phyloP scores from a whole-genome alignment of 2,888 invertebrate genomes.

The Trissonchulus sp. region DNA sequence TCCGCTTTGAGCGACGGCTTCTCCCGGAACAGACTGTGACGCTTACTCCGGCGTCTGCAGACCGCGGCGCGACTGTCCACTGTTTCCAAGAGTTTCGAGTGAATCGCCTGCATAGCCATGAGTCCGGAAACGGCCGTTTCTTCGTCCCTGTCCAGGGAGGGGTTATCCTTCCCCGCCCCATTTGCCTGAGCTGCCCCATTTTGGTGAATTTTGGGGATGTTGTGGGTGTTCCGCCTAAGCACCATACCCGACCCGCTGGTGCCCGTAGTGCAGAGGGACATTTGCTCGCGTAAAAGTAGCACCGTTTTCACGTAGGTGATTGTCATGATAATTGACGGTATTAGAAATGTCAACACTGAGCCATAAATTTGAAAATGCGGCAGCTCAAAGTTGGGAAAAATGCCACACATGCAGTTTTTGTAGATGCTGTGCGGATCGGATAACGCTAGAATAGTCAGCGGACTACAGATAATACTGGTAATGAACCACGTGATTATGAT shows the following conservation, averaged over 20 bases:
- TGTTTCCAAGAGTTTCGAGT: background rate
- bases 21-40: slow-evolving; percentile 5
- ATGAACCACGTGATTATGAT: slow-evolving; percentile 88
- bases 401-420: slow-evolving; percentile 53
- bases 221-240: background rate
- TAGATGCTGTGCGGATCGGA: slow-evolving; percentile 56
- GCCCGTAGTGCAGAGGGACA: background rate
- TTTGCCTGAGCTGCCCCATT: background rate
- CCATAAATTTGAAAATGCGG: slow-evolving; percentile 57
- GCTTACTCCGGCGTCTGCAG: background rate
- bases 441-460: slow-evolving; percentile 61
- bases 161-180: too few species aligned
- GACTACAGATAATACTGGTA: slow-evolving; percentile 82
- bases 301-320: slow-evolving; percentile 68
- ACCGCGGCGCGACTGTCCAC: background rate
- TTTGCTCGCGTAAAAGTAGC: slow-evolving; percentile 17
- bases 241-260: background rate
- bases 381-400: slow-evolving; percentile 47
- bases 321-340: slow-evolving; percentile 87
- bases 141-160: background rate
- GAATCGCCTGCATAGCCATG: background rate
- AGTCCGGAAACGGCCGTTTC: slow-evolving; percentile 14
- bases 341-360: slow-evolving; percentile 89
- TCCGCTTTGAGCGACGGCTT: background rate
- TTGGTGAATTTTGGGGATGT: background rate